Percentiles rank a stretch among this genome's conserved stretches.
Conservation (phyloP, 2,797 vertebrate genomes). For the Rousettus madagascariensis region DNA sequence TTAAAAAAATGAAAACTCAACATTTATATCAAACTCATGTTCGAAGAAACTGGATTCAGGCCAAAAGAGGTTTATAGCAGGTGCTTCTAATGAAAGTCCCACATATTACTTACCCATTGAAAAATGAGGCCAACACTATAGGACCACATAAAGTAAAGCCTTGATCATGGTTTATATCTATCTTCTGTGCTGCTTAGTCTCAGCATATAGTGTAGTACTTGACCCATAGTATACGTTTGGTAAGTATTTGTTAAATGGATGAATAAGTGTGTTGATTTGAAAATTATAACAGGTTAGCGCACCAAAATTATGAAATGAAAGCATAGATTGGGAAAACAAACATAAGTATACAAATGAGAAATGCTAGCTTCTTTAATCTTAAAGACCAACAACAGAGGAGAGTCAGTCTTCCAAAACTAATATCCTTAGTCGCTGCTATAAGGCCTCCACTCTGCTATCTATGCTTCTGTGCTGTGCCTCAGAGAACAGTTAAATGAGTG, state of each 20-base stretch:
- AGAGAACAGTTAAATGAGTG: neutral
- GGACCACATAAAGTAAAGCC: neutral
- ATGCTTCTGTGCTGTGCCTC: accelerated
- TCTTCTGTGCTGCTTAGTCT: neutral
- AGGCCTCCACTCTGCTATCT: accelerated
- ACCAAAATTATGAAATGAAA: neutral
- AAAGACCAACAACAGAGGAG: neutral
- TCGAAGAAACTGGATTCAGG: neutral
- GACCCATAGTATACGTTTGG: neutral
- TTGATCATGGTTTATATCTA: neutral
- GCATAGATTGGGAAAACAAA: neutral
- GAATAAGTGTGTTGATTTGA: neutral
- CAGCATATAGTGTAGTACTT: neutral
- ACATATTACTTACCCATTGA: neutral
- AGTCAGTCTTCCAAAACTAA: neutral
- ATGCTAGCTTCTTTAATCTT: neutral
- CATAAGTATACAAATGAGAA: neutral
- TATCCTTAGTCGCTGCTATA: accelerated
- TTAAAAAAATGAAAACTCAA: neutral
- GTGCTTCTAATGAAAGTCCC: neutral
- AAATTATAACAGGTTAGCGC: neutral
- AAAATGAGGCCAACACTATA: neutral
- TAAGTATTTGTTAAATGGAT: neutral
- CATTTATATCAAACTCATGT: neutral
- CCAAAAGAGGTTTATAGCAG: neutral